These are phyloP conservation scores for Liolophura sinensis DNA, from an alignment of 1,140 invertebrate species.

Conservation along the genomic window DNA sequence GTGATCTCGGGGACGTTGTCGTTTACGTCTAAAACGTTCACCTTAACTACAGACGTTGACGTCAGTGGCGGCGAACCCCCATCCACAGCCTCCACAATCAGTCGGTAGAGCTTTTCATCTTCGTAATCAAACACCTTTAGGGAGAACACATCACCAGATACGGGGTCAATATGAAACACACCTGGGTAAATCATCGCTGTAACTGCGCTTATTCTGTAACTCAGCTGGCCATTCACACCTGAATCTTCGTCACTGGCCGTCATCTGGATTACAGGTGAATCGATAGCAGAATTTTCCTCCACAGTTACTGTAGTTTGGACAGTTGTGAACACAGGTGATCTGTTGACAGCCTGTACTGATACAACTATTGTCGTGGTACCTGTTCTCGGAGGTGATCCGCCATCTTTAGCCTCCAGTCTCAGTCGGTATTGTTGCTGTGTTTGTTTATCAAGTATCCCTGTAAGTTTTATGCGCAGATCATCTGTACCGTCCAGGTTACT, in stretches of 20 bases:
- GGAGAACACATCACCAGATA: slow-evolving; percentile 32
- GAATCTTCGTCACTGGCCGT: slow-evolving; percentile 87
- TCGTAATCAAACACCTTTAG: slow-evolving; percentile 41
- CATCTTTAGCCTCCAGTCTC: slow-evolving; percentile 75
- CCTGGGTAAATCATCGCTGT: slow-evolving; percentile 35
- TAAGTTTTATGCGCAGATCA: slow-evolving; percentile 35
- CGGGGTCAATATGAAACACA: slow-evolving; percentile 32
- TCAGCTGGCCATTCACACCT: slow-evolving; percentile 86
- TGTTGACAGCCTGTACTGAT: slow-evolving; percentile 94
- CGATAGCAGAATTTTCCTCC: slow-evolving; percentile 79
- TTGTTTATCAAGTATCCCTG: slow-evolving; percentile 36
- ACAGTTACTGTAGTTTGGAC: slow-evolving; percentile 70
- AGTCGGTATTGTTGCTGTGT: not conserved
- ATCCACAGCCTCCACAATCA: slow-evolving; percentile 35
- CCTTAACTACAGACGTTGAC: slow-evolving; percentile 70
- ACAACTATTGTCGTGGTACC: slow-evolving; percentile 86
- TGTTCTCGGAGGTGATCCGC: slow-evolving; percentile 86
- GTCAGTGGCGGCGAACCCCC: slow-evolving; percentile 17
- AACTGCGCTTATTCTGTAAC: slow-evolving; percentile 71
- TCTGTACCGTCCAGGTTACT: slow-evolving; percentile 42
- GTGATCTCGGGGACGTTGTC: slow-evolving; percentile 93
- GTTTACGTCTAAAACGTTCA: slow-evolving; percentile 93
- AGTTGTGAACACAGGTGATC: slow-evolving; percentile 79
- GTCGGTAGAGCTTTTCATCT: slow-evolving; percentile 25
- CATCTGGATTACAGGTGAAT: slow-evolving; percentile 72